phyloP scores from a whole-genome alignment of 2,888 invertebrate species.

The Dynastes maya region DNA sequence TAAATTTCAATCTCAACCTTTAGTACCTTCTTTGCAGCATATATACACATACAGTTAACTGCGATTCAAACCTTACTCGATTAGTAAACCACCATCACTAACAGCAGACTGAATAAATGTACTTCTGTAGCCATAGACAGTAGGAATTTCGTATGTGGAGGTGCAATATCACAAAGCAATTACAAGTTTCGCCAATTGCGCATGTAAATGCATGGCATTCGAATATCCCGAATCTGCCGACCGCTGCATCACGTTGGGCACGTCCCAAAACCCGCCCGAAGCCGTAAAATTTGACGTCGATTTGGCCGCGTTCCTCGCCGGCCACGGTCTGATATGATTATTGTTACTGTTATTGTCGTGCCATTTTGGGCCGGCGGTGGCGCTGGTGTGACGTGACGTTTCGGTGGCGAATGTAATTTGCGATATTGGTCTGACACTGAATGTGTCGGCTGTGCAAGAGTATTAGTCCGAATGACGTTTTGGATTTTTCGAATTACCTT shows the following conservation, averaged over 20 bases:
- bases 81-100: too few species aligned
- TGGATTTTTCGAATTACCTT: too few species aligned
- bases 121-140: neutral
- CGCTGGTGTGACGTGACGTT: conserved; percentile 1
- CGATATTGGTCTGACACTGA: neutral
- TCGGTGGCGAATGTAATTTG: neutral
- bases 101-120: too few species aligned
- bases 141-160: neutral
- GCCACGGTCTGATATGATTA: conserved; percentile 30
- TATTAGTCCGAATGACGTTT: too few species aligned
- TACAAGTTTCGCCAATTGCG: conserved; percentile 27
- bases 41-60: too few species aligned
- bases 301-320: conserved; percentile 29
- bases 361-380: neutral
- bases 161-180: neutral
- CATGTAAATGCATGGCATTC: conserved; percentile 19
- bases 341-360: conserved; percentile 27
- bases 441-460: too few species aligned
- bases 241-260: neutral
- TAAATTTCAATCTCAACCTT: too few species aligned
- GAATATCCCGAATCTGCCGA: neutral
- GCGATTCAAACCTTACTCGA: too few species aligned
- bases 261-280: too few species aligned
- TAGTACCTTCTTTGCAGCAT: too few species aligned
- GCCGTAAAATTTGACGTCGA: conserved; percentile 26